A percentile compares a stretch with the other conserved stretches of the same genome.
Conservation (phyloP, 2,797 vertebrate genomes). For the Oreortyx pictus region DNA sequence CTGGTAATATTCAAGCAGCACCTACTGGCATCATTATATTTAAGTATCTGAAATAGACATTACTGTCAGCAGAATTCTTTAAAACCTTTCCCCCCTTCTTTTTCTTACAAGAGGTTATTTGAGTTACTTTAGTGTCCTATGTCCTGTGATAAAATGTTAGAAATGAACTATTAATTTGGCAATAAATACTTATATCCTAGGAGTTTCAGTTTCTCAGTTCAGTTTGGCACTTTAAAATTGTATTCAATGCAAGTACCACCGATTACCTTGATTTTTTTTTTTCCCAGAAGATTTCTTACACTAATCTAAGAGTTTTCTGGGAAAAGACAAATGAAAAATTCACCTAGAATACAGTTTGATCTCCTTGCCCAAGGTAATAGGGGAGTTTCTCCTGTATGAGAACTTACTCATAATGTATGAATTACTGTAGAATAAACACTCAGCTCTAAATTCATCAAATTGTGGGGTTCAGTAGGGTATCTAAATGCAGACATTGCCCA, state of each 20-base stretch:
- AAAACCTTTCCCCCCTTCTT: conserved; percentile 36
- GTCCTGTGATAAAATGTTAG: conserved; percentile 45
- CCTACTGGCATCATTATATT: conserved; percentile 65
- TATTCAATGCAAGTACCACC: conserved; percentile 22
- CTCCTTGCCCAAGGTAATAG: neutral
- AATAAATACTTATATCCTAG: conserved; percentile 17
- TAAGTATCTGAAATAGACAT: conserved; percentile 70
- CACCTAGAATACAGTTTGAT: neutral
- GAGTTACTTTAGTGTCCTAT: conserved; percentile 41
- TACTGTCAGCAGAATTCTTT: conserved; percentile 62
- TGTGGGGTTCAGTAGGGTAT: accelerated
- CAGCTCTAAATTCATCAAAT: neutral
- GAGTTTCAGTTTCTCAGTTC: conserved; percentile 16
- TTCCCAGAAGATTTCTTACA: neutral
- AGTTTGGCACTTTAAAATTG: conserved; percentile 19
- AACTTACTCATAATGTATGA: neutral
- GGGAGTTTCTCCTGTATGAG: neutral
- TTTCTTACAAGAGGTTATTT: conserved; percentile 39
- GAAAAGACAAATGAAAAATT: neutral
- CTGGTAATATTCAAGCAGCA: conserved; percentile 61
- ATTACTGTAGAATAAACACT: neutral
- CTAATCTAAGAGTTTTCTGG: neutral
- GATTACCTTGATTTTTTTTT: neutral
- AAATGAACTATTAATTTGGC: conserved; percentile 43
- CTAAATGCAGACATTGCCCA: neutral